Conservation (phyloP, 2,797 vertebrate genomes). For the Platalea minor region DNA sequence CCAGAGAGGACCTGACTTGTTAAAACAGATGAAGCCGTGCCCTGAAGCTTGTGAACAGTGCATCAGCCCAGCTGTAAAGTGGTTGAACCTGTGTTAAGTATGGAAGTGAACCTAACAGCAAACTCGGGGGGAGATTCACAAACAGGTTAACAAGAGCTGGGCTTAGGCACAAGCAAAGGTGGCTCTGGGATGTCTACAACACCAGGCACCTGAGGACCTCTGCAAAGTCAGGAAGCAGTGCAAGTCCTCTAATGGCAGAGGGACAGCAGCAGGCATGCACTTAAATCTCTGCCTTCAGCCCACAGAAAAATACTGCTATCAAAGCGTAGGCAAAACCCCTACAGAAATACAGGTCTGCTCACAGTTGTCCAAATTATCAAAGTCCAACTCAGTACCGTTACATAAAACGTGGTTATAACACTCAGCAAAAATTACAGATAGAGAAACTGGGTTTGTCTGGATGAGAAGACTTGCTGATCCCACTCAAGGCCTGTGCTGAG, state of each 20-base stretch:
- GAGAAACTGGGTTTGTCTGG: constrained; percentile 4
- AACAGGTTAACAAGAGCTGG: background rate
- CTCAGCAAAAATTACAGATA: background rate
- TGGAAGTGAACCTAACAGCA: background rate
- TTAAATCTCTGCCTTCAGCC: background rate
- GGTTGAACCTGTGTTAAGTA: background rate
- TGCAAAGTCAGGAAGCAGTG: background rate
- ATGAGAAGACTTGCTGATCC: background rate
- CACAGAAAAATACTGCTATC: background rate
- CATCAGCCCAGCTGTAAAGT: background rate
- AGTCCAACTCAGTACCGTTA: background rate
- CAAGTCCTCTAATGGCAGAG: background rate
- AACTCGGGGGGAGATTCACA: background rate
- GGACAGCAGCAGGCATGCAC: background rate
- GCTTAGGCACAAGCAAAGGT: background rate
- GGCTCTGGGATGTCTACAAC: background rate
- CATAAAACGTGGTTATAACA: background rate
- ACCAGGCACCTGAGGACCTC: background rate
- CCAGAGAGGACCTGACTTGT: background rate
- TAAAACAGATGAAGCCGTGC: background rate
- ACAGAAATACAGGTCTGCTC: background rate
- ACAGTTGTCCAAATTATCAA: background rate
- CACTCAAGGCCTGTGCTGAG: constrained; percentile 25
- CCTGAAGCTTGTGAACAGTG: background rate
- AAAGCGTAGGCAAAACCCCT: background rate